A percentile compares a stretch with the other conserved stretches of the same genome.
phyloP scores from a whole-genome alignment of 1,140 invertebrate genomes.

The Drosophila carrolli region DNA sequence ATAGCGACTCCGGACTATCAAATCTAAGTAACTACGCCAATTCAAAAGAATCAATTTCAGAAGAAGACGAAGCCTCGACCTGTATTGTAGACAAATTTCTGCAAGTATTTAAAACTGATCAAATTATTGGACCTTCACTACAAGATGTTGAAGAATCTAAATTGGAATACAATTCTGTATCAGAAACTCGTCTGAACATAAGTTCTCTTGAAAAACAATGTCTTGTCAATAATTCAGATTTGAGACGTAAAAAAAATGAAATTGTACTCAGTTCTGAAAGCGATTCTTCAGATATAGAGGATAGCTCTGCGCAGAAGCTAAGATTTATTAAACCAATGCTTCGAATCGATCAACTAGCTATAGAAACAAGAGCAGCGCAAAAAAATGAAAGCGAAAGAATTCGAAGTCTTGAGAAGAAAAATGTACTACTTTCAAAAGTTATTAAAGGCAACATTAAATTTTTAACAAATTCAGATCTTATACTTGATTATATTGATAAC shows the following conservation, averaged over 20 bases:
- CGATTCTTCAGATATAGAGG: slow-evolving; percentile 61
- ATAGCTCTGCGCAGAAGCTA: slow-evolving; percentile 27
- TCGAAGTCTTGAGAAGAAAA: slow-evolving; percentile 70
- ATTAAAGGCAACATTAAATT: slow-evolving; percentile 46
- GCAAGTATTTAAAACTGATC: slow-evolving; percentile 48
- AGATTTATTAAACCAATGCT: slow-evolving; percentile 76
- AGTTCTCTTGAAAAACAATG: neutral
- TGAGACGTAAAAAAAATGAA: neutral
- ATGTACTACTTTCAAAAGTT: slow-evolving; percentile 52
- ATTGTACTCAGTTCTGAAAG: slow-evolving; percentile 80
- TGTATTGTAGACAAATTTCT: slow-evolving; percentile 72
- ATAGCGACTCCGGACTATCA: slow-evolving; percentile 62
- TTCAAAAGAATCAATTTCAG: slow-evolving; percentile 45
- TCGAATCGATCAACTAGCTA: slow-evolving; percentile 72
- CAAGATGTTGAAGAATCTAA: slow-evolving; percentile 19
- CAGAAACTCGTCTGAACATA: slow-evolving; percentile 21
- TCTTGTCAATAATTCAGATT: neutral
- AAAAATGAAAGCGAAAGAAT: slow-evolving; percentile 71
- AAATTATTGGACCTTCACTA: neutral
- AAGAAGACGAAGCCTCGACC: slow-evolving; percentile 27
- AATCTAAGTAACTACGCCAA: slow-evolving; percentile 53
- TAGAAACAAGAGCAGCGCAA: slow-evolving; percentile 75
- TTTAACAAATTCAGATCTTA: slow-evolving; percentile 81
- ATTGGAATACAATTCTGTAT: slow-evolving; percentile 42
- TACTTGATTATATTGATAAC: slow-evolving; percentile 88